Percentiles rank a stretch among this genome's conserved stretches.
phyloP scores from a whole-genome alignment of 2,888 invertebrate species.

The Choreutis nemorana region DNA sequence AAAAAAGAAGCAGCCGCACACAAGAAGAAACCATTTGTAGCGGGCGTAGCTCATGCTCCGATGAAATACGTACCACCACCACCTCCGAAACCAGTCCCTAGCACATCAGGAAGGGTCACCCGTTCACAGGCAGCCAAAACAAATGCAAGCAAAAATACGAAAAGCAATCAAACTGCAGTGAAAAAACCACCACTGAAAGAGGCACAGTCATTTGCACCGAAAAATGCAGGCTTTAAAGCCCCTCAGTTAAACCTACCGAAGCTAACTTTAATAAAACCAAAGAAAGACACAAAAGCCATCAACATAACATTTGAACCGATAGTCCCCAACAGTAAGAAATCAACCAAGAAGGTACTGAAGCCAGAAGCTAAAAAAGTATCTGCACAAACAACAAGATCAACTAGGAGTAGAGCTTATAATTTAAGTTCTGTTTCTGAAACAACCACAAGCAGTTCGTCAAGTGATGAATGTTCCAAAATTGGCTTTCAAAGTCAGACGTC shows the following conservation, averaged over 20 bases:
- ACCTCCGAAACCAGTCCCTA: constrained; percentile 25
- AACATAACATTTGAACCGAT: constrained; percentile 23
- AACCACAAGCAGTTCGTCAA: constrained; percentile 16
- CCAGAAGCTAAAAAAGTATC: constrained; percentile 11
- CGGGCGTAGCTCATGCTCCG: constrained; percentile 30
- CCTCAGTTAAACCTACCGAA: constrained; percentile 33
- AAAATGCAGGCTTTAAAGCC: constrained; percentile 57
- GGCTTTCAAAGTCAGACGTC: too few species aligned
- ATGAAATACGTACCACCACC: constrained; percentile 32
- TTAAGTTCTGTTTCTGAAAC: constrained; percentile 1
- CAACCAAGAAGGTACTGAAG: constrained; percentile 9
- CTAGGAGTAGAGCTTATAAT: constrained; percentile 8
- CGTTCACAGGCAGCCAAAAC: constrained; percentile 30
- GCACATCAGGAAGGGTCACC: constrained; percentile 39
- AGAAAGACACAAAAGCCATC: constrained; percentile 15
- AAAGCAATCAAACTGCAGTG: too few species aligned
- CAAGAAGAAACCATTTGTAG: constrained; percentile 47
- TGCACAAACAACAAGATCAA: constrained; percentile 4
- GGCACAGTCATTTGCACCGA: constrained; percentile 56
- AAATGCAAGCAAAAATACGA: constrained; percentile 9
- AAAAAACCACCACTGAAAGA: constrained; percentile 3
- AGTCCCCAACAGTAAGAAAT: constrained; percentile 12
- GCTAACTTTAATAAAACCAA: constrained; percentile 17
- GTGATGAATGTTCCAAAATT: too few species aligned
- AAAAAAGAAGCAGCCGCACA: constrained; percentile 30